Percentiles rank a stretch among this genome's conserved stretches.
phyloP scores from a whole-genome alignment of 2,888 invertebrate species.

The Noctuana brunneofusca region DNA sequence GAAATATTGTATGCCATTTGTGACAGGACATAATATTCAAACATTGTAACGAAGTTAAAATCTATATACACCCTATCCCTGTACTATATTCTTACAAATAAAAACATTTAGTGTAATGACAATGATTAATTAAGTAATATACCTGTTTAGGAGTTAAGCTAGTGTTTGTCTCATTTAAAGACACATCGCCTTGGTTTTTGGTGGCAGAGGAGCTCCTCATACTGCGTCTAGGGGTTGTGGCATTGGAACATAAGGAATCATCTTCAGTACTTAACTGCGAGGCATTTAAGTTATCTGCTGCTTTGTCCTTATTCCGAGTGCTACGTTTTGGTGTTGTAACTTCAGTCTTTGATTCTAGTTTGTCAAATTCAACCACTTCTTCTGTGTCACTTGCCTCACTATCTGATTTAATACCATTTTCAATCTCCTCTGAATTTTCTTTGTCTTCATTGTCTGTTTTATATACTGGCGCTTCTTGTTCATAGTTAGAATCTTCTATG shows the following conservation, averaged over 20 bases:
- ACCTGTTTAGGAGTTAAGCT: conserved; percentile 74
- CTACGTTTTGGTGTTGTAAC: conserved; percentile 55
- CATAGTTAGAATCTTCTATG: conserved; percentile 49
- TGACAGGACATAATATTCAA: too few relatives aligned
- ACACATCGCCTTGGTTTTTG: conserved; percentile 55
- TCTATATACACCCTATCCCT: too few relatives aligned
- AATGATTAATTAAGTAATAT: conserved; percentile 8
- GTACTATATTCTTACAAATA: too few relatives aligned
- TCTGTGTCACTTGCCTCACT: neutral
- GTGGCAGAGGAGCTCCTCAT: conserved; percentile 53
- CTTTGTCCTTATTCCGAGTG: conserved; percentile 52
- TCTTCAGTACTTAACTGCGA: conserved; percentile 51
- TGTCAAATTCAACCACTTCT: conserved; percentile 29
- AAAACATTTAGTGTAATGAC: too few relatives aligned
- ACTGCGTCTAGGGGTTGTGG: conserved; percentile 58
- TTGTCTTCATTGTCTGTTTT: conserved; percentile 15
- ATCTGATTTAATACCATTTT: neutral
- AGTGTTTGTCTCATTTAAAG: conserved; percentile 57
- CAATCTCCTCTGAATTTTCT: conserved; percentile 5
- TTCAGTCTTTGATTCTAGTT: conserved; percentile 15
- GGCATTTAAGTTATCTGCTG: conserved; percentile 49
- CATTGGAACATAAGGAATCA: conserved; percentile 53
- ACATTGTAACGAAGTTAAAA: too few relatives aligned
- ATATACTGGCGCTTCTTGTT: conserved; percentile 4
- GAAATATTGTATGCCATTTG: too few relatives aligned